Percentiles rank a stretch among this genome's conserved stretches.
phyloP scores from a whole-genome alignment of 2,113 vertebrate genomes.

The Orycteropus afer region DNA sequence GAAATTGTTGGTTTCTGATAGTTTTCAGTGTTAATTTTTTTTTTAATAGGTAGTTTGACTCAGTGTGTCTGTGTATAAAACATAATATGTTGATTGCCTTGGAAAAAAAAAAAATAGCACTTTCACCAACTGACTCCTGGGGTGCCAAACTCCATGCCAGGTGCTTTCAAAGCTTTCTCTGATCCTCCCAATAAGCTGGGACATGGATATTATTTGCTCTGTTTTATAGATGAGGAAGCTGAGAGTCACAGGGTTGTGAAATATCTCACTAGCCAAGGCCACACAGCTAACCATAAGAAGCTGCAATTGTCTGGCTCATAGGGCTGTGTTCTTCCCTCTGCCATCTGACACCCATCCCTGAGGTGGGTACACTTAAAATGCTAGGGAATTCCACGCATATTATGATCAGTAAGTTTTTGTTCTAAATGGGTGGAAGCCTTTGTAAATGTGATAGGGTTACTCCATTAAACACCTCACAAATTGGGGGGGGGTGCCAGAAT shows the following conservation, averaged over 20 bases:
- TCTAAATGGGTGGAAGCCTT: background rate
- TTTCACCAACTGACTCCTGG: background rate
- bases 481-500: background rate
- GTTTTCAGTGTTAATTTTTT: conserved; percentile 73
- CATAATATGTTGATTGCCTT: conserved; percentile 15
- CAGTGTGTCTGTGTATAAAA: conserved; percentile 59
- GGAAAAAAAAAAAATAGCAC: background rate
- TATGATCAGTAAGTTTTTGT: background rate
- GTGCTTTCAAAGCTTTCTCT: background rate
- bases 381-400: background rate
- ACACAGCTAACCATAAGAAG: background rate
- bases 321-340: fast-evolving
- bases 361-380: fast-evolving
- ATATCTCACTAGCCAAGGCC: background rate
- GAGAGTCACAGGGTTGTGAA: background rate
- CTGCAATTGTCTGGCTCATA: background rate
- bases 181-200: background rate
- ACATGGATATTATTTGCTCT: background rate
- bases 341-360: background rate
- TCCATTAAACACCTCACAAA: background rate
- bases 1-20: conserved; percentile 75
- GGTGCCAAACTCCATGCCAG: background rate
- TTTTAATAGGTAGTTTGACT: conserved; percentile 76
- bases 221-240: background rate
- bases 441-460: fast-evolving